These are phyloP conservation scores for Xestia rhomboidea DNA, from an alignment of 2,888 invertebrate genomes.

Conservation along the genomic window DNA sequence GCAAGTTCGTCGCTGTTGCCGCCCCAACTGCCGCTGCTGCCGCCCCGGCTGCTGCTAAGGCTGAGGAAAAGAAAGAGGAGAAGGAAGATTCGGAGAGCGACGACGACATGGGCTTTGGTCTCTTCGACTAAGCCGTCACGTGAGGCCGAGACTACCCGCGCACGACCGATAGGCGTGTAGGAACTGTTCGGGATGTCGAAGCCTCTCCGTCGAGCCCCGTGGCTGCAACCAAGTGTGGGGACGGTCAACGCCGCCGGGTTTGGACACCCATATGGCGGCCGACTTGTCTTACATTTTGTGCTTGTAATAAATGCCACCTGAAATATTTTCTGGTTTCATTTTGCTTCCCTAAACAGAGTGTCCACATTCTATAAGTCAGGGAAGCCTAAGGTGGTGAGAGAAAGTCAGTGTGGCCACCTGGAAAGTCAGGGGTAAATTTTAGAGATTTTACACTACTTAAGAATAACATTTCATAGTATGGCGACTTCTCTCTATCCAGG, in stretches of 20 bases:
- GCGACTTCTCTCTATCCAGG: too few relatives aligned
- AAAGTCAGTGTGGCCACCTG: background rate
- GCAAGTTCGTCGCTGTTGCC: slow-evolving; percentile 94
- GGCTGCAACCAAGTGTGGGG: slow-evolving; percentile 69
- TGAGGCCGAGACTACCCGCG: slow-evolving; percentile 48
- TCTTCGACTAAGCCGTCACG: slow-evolving; percentile 93
- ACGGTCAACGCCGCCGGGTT: slow-evolving; percentile 84
- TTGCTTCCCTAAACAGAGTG: background rate
- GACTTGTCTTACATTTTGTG: slow-evolving; percentile 71
- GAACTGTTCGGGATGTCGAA: slow-evolving; percentile 52
- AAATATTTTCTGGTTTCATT: slow-evolving; percentile 55
- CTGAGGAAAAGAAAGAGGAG: slow-evolving; percentile 94
- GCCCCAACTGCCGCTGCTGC: slow-evolving; percentile 92
- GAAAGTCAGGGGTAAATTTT: background rate
- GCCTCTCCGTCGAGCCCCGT: slow-evolving; percentile 66
- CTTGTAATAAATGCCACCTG: slow-evolving; percentile 81
- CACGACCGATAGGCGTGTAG: slow-evolving; percentile 67
- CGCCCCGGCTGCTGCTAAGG: slow-evolving; percentile 92
- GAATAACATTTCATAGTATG: too few relatives aligned
- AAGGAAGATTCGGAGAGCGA: slow-evolving; percentile 96
- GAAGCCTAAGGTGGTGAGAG: background rate
- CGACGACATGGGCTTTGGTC: slow-evolving; percentile 99
- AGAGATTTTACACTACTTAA: too few relatives aligned
- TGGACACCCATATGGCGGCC: slow-evolving; percentile 88
- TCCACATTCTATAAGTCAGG: background rate